Evolutionary conservation across 2,113 vertebrate species (phyloP).

Genomic region (Heteronetta atricapilla): DNA sequence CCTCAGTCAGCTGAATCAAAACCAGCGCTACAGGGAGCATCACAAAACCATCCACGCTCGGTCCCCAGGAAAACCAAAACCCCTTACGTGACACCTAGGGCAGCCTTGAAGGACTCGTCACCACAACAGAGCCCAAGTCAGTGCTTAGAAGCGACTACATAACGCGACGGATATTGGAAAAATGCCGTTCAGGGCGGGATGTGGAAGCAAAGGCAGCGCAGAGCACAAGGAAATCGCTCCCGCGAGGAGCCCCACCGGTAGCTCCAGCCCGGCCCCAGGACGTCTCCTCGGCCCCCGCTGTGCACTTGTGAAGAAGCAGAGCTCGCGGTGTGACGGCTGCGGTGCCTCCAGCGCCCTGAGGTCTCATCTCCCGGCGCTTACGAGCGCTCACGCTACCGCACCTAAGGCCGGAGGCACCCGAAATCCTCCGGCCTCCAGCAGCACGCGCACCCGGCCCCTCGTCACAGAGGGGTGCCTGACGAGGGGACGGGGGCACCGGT

Average conservation of each 20-base stretch:
- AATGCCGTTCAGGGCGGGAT: accelerated
- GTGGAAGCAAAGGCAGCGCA: background rate
- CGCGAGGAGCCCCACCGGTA: background rate
- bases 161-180: accelerated
- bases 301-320: background rate
- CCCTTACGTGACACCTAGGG: background rate
- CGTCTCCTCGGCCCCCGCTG: background rate
- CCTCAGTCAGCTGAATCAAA: accelerated
- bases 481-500: accelerated
- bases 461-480: too few relatives aligned
- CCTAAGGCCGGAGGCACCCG: background rate
- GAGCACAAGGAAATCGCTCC: background rate
- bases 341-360: background rate
- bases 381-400: background rate
- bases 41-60: background rate
- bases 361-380: background rate
- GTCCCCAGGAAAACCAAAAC: background rate
- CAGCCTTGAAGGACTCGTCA: background rate
- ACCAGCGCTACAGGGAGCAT: background rate
- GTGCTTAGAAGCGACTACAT: accelerated
- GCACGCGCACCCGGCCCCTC: background rate
- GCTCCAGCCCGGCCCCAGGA: background rate
- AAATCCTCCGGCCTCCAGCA: background rate
- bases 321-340: background rate
- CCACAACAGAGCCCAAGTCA: accelerated